These are phyloP conservation scores for Schlechtendalia chinensis DNA, from an alignment of 1,140 invertebrate species.

Conservation along the genomic window DNA sequence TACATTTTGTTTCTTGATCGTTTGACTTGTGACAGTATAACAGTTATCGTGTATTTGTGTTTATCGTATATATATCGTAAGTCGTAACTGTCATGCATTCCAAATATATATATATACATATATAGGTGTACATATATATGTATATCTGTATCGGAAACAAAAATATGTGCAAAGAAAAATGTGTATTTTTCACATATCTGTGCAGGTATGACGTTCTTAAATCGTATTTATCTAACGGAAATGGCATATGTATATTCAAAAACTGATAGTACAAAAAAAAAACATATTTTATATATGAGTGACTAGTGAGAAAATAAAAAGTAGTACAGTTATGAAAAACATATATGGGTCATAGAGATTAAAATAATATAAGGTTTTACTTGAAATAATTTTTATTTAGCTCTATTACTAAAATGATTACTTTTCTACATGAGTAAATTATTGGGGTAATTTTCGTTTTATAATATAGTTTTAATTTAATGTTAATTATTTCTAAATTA, in stretches of 20 bases:
- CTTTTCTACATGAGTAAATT: no score
- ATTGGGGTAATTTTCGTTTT: no score
- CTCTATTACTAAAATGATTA: no score
- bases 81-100: neutral
- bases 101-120: neutral
- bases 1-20: no score
- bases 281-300: neutral
- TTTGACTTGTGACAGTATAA: neutral
- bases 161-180: neutral
- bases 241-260: slow-evolving; percentile 6
- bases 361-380: no score
- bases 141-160: neutral
- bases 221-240: slow-evolving; percentile 4
- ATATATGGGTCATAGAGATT: neutral
- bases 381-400: no score
- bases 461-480: no score
- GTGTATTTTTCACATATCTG: neutral
- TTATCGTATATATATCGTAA: neutral
- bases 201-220: neutral
- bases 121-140: no score
- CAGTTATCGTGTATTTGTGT: neutral
- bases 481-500: no score
- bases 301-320: neutral
- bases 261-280: neutral
- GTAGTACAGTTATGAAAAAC: neutral